Conservation (phyloP, 2,113 vertebrate genomes). For the Thalassoma bifasciatum region DNA sequence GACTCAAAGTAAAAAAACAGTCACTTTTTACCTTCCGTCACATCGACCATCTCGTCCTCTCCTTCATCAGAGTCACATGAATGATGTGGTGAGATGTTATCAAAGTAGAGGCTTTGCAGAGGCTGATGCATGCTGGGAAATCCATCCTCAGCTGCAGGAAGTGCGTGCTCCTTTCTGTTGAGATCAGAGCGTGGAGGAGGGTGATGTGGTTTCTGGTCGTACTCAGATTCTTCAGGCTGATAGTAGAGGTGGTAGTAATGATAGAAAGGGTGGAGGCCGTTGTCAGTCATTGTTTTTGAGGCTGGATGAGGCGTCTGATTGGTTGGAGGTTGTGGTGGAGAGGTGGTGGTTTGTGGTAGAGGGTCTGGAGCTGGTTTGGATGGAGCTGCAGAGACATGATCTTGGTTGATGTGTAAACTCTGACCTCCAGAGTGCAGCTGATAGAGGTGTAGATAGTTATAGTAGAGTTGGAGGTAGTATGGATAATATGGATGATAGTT, state of each 20-base stretch:
- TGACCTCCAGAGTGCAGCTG: slow-evolving; percentile 23
- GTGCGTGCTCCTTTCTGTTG: background rate
- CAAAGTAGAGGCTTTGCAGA: background rate
- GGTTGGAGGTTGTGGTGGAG: background rate
- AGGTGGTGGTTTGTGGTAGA: background rate
- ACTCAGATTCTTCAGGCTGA: background rate
- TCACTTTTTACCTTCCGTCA: slow-evolving; percentile 2
- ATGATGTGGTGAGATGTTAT: background rate
- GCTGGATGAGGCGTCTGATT: background rate
- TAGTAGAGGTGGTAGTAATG: slow-evolving; percentile 26
- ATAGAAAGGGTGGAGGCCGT: slow-evolving; percentile 13
- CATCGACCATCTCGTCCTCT: background rate
- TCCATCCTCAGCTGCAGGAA: background rate
- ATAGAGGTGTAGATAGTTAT: slow-evolving; percentile 3
- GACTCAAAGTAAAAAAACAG: no score
- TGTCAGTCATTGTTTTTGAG: background rate
- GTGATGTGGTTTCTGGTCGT: background rate
- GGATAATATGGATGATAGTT: slow-evolving; percentile 11
- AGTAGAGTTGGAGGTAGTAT: slow-evolving; percentile 27
- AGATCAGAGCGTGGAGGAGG: background rate
- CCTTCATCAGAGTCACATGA: background rate
- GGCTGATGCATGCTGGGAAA: slow-evolving; percentile 16
- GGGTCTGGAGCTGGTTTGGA: background rate
- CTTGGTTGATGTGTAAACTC: background rate
- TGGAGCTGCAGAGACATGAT: background rate